These are phyloP conservation scores for Trichopoda pennipes DNA, from an alignment of 2,888 invertebrate genomes.

Conservation along the genomic window DNA sequence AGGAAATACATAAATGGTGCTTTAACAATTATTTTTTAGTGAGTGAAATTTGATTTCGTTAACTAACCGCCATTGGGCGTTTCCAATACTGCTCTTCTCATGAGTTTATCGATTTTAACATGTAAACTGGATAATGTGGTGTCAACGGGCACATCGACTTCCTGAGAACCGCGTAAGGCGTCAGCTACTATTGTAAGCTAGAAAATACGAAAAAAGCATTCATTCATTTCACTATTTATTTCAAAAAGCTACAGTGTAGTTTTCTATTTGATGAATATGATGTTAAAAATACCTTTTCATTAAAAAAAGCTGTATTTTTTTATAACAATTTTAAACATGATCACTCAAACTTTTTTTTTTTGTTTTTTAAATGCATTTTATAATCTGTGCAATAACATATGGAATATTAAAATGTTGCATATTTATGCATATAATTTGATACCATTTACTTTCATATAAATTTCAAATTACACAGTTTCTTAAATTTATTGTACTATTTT, in stretches of 20 bases:
- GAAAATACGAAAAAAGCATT: conserved; percentile 20
- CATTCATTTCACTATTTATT: not conserved
- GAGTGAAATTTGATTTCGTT: conserved; percentile 50
- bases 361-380: conserved; percentile 24
- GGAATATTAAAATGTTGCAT: not conserved
- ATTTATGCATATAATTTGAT: conserved; percentile 47
- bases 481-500: conserved; percentile 39
- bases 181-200: conserved; percentile 78
- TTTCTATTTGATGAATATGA: not conserved
- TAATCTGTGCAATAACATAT: not conserved
- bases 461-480: conserved; percentile 54
- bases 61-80: conserved; percentile 82
- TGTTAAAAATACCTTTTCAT: too few relatives aligned
- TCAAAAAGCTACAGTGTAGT: not conserved
- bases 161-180: conserved; percentile 77
- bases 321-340: too few relatives aligned
- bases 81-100: conserved; percentile 78
- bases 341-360: not conserved
- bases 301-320: too few relatives aligned
- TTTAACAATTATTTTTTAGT: conserved; percentile 49
- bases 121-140: conserved; percentile 79
- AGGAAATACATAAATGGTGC: conserved; percentile 55
- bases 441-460: conserved; percentile 61
- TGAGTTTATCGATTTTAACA: conserved; percentile 79
- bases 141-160: conserved; percentile 78